Conservation (phyloP, 2,888 invertebrate species). For the Spisula solida region DNA sequence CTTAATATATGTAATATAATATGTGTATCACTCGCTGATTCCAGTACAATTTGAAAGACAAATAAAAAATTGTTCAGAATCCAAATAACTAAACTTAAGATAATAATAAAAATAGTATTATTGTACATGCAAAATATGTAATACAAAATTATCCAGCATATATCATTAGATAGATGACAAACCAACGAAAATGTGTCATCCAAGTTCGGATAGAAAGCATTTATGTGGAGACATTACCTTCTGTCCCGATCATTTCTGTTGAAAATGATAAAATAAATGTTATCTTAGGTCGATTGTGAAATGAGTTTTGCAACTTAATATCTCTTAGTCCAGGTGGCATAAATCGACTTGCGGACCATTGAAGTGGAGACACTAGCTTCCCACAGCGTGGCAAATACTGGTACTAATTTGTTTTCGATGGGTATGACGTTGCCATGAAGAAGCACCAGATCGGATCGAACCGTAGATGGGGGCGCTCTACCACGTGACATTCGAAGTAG, state of each 20-base stretch:
- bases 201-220: constrained; percentile 39
- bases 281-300: neutral
- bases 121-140: constrained; percentile 10
- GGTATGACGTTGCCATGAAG: no score
- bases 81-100: constrained; percentile 5
- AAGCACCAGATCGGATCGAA: no score
- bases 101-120: neutral
- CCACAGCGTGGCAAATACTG: no score
- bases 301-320: neutral
- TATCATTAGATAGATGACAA: constrained; percentile 4
- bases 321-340: no score
- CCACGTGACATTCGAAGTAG: no score
- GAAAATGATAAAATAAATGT: constrained; percentile 24
- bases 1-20: neutral
- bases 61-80: neutral
- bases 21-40: neutral
- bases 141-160: neutral
- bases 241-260: constrained; percentile 43
- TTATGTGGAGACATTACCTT: constrained; percentile 47
- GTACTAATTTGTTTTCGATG: no score
- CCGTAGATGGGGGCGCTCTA: no score
- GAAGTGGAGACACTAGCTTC: no score
- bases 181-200: constrained; percentile 13
- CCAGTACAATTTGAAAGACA: neutral
- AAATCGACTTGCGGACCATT: no score